A percentile compares a stretch with the other conserved stretches of the same genome.
Evolutionary conservation across 1,140 invertebrate genomes (phyloP).

Genomic region (Zaprionus lachaisei): DNA sequence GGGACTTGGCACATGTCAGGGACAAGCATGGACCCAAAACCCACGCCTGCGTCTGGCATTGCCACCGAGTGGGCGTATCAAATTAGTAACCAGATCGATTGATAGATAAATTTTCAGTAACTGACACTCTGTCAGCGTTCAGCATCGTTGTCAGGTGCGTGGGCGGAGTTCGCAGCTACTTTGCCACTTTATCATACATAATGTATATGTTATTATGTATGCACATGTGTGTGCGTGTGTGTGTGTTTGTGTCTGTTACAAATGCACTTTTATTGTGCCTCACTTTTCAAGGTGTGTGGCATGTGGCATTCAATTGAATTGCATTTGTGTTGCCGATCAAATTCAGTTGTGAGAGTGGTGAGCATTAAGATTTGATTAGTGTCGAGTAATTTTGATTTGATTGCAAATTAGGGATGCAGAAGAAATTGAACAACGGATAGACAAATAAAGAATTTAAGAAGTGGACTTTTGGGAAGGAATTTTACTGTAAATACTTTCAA

Average conservation of each 20-base stretch:
- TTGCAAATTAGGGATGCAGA: no score
- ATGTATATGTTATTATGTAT: not conserved
- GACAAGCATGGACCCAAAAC: conserved; percentile 39
- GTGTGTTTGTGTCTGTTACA: conserved; percentile 1
- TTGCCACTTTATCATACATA: conserved; percentile 69
- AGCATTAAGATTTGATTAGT: not conserved
- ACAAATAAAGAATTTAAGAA: no score
- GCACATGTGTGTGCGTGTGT: not conserved
- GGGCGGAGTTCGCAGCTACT: conserved; percentile 70
- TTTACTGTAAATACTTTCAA: no score
- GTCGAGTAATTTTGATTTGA: not conserved
- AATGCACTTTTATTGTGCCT: conserved; percentile 27
- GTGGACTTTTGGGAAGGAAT: no score
- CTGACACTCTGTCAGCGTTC: conserved; percentile 74
- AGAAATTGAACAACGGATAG: no score
- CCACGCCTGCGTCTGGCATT: conserved; percentile 75
- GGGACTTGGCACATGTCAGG: conserved; percentile 65
- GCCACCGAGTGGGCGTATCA: conserved; percentile 65
- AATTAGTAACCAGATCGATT: conserved; percentile 73
- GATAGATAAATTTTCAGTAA: conserved; percentile 79
- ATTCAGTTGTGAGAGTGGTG: not conserved
- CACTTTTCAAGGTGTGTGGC: conserved; percentile 75
- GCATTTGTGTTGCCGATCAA: not conserved
- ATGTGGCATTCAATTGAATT: conserved; percentile 31
- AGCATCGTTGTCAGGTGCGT: conserved; percentile 63